These are phyloP conservation scores for Epizoanthus stellaris DNA, from an alignment of 92 coral and sea anemone genomes.

Conservation along the genomic window DNA sequence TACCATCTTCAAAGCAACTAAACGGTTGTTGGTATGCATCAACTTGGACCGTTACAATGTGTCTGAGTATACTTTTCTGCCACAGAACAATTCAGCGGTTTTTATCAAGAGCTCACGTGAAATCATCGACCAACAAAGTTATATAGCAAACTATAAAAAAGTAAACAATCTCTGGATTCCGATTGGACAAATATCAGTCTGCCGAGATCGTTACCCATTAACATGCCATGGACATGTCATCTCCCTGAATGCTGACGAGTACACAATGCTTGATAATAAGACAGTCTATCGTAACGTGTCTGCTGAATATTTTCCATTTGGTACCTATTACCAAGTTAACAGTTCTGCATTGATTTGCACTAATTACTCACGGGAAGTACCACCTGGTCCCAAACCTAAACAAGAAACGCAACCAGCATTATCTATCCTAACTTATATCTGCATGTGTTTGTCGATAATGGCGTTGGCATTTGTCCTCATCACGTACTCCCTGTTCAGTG, in stretches of 20 bases:
- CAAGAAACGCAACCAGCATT: not conserved
- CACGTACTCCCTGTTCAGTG: constrained; percentile 19
- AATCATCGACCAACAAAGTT: constrained; percentile 18
- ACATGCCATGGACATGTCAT: not conserved
- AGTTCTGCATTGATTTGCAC: constrained; percentile 10
- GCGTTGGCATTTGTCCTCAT: constrained; percentile 18
- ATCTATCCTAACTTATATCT: not conserved
- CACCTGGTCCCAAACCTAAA: not conserved
- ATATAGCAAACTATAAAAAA: not conserved
- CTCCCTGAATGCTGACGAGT: not conserved
- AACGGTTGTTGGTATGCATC: constrained; percentile 36
- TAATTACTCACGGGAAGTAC: not conserved
- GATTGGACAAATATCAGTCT: not conserved
- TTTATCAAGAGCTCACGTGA: constrained; percentile 32
- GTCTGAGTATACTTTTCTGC: constrained; percentile 43
- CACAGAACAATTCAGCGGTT: constrained; percentile 42
- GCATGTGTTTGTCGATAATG: constrained; percentile 26
- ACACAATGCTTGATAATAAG: not conserved
- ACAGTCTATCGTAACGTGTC: constrained; percentile 11
- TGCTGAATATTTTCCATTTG: constrained; percentile 4
- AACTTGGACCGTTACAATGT: constrained; percentile 34
- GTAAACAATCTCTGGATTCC: not conserved
- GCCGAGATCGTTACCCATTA: not conserved
- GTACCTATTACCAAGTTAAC: constrained; percentile 23
- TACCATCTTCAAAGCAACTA: constrained; percentile 44